Percentiles rank a stretch among this genome's conserved stretches.
phyloP scores from a whole-genome alignment of 2,888 invertebrate species.

The Drosophila yooni region DNA sequence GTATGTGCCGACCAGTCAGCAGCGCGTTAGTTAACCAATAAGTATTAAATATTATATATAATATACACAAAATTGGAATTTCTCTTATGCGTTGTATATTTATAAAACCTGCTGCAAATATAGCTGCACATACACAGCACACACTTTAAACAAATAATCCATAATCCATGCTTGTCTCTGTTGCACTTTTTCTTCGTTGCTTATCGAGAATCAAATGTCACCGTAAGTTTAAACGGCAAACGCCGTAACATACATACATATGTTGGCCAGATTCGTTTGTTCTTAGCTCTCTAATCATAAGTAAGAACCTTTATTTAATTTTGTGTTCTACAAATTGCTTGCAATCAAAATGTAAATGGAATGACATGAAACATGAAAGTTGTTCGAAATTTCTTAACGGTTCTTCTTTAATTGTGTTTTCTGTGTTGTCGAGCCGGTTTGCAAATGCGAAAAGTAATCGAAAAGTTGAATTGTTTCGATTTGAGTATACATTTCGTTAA shows the following conservation, averaged over 20 bases:
- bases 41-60: not conserved
- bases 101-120: slow-evolving; percentile 4
- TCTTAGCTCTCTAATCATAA: slow-evolving; percentile 20
- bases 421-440: slow-evolving; percentile 62
- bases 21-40: not conserved
- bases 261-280: slow-evolving; percentile 34
- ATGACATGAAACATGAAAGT: slow-evolving; percentile 1
- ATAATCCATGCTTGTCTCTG: slow-evolving; percentile 12
- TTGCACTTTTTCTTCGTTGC: slow-evolving; percentile 12
- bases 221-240: slow-evolving; percentile 39
- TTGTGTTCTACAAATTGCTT: slow-evolving; percentile 12
- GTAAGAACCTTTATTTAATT: slow-evolving; percentile 13
- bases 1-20: not conserved
- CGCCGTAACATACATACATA: slow-evolving; percentile 7
- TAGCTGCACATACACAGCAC: not conserved
- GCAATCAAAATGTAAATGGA: slow-evolving; percentile 26
- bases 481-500: slow-evolving; percentile 22
- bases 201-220: slow-evolving; percentile 34
- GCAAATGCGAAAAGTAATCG: slow-evolving; percentile 35
- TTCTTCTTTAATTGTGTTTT: slow-evolving; percentile 13
- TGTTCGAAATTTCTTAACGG: slow-evolving; percentile 56
- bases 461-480: slow-evolving; percentile 24
- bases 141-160: slow-evolving; percentile 26
- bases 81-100: not conserved
- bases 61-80: not conserved